Percentiles rank a stretch among this genome's conserved stretches.
These are phyloP conservation scores for Gymnoscopelus microlampas DNA, from an alignment of 2,797 vertebrate species.

Conservation along the genomic window DNA sequence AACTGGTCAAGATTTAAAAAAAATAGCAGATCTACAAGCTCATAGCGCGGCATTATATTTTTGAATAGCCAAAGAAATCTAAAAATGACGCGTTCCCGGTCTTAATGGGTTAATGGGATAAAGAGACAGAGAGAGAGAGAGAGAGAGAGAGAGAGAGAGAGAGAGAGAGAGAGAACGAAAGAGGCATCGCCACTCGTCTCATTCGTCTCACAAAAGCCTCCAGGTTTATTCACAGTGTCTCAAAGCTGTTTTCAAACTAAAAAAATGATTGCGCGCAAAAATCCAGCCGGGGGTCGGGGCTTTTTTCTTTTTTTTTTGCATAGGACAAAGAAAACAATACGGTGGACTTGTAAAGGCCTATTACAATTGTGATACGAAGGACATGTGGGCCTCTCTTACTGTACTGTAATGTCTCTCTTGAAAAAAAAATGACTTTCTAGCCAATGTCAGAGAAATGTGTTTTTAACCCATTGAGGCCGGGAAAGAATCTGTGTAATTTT, in stretches of 20 bases:
- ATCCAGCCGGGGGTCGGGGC: neutral
- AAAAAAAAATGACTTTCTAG: neutral
- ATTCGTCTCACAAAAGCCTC: neutral
- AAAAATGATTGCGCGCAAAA: neutral
- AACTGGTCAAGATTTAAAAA: too few species aligned
- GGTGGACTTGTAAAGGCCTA: slow-evolving; percentile 13
- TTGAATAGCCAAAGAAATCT: too few species aligned
- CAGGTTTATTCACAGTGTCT: neutral
- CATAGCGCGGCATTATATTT: too few species aligned
- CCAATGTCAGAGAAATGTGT: neutral
- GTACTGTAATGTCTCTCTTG: neutral
- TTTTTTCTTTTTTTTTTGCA: neutral
- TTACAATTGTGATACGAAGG: slow-evolving; percentile 37
- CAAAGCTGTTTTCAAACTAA: slow-evolving; percentile 15
- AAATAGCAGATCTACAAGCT: too few species aligned
- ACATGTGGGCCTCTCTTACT: slow-evolving; percentile 4
- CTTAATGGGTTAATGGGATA: neutral
- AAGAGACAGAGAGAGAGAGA: slow-evolving; percentile 4
- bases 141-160: neutral
- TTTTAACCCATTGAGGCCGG: neutral
- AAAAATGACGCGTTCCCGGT: too few species aligned
- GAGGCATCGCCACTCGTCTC: neutral
- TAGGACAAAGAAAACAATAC: neutral
- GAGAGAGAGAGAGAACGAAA: neutral
- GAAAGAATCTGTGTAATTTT: too few species aligned